These are phyloP conservation scores for Perizoma affinitatum DNA, from an alignment of 2,888 invertebrate species.

Conservation along the genomic window DNA sequence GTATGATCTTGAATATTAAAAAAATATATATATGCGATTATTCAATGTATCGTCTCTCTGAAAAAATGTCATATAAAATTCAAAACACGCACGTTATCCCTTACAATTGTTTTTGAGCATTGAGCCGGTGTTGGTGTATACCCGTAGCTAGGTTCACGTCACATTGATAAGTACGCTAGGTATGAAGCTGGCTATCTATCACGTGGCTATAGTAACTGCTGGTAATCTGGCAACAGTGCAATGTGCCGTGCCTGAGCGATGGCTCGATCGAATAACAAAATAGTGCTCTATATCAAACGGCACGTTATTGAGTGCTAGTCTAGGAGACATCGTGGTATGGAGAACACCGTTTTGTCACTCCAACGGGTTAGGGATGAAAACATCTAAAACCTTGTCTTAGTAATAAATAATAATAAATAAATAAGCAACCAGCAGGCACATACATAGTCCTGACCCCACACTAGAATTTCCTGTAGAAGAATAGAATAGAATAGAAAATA, in stretches of 20 bases:
- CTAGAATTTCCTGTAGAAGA: no score
- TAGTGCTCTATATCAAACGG: constrained; percentile 54
- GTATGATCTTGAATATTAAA: no score
- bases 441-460: no score
- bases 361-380: constrained; percentile 11
- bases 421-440: no score
- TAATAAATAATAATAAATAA: no score
- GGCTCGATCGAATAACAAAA: constrained; percentile 52
- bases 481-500: no score
- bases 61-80: background rate
- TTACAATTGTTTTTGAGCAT: constrained; percentile 24
- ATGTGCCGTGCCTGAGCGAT: constrained; percentile 44
- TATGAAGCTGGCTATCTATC: constrained; percentile 25
- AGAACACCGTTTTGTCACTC: constrained; percentile 39
- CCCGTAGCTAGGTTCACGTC: constrained; percentile 23
- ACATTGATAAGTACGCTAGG: constrained; percentile 32
- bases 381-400: background rate
- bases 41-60: no score
- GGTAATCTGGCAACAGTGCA: constrained; percentile 27
- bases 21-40: no score
- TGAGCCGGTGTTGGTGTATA: constrained; percentile 20
- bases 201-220: constrained; percentile 14
- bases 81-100: constrained; percentile 8
- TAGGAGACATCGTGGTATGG: constrained; percentile 38
- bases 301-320: constrained; percentile 41